Evolutionary conservation across 2,888 invertebrate genomes (phyloP), one percentile per base, ranked within the genome.

Genomic region (Hipparchia sbordonii): DNA sequence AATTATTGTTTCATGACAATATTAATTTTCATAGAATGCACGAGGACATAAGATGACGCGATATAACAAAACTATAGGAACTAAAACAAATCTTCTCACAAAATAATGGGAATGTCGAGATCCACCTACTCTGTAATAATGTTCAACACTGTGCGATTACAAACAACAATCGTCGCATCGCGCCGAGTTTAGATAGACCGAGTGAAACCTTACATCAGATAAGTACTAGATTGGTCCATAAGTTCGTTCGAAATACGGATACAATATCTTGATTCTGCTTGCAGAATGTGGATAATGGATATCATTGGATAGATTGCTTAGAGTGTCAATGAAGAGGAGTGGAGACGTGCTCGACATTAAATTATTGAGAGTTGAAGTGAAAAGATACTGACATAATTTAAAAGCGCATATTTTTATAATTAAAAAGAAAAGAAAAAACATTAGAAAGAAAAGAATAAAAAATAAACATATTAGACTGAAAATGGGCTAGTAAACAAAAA

Each of bases 41-140:
- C 73, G 52, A 75, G 79, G 23, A 80, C 80, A 83, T 80, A 83
- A 83, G 80, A 82, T 79, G 78, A 82, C 80, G 82, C 81, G 80
- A 72, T 79, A 80, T 79, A 79, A 83, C 77, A 77, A 71, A 79
- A 74, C 76, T 80, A 81, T 82, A 85, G 85, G 84, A 84, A 85
- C 82, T 84, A 83, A 81, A 80, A 76, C 84, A 87, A 85, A 85
- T 81, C 82, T 82, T 82, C 80, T 82, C 84, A 87, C 83, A 84
- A 83, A 82, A 86, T 82, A 87, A 82, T 82, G 84, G 92, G 90
- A 92, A 92, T 91, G 92, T 91, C 87, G 91, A 92, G 89, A 91
- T 90, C 80, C 69, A 69, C 74, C 62, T 72, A 71, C 76, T 77
- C 79, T 84, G 69, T 61, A 61, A 46, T 83, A 61, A 46, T 83